Evolutionary conservation across 2,797 vertebrate genomes (phyloP), one percentile per base, ranked within the genome.

Genomic region (Sebastolobus altivelis): DNA sequence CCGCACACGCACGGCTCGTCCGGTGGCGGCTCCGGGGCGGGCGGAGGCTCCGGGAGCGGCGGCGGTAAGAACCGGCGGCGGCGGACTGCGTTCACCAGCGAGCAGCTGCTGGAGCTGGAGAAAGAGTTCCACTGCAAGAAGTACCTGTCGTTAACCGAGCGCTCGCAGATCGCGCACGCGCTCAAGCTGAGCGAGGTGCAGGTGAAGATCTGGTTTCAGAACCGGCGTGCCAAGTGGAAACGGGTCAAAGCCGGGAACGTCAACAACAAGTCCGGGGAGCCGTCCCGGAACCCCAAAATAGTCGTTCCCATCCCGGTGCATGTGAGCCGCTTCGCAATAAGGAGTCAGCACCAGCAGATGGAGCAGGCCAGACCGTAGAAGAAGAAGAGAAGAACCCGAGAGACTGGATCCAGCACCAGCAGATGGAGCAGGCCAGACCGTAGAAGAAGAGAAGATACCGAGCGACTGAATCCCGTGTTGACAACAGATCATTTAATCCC

Each of bases 131-230:
- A 99, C 95, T 99, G 98, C 93, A 99, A 99, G 94, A 99, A 99
- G 90, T 99, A 99, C 95, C 97, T 99, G 81, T 99, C 98, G 3
- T 93, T 99, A 54, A 99, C 98, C 0, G 98, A 99, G 96, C 96
- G 98, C 84, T 99, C 98, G 2, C 98, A 99, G 96, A 99, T 99
- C 81, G 98, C 98, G 4, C 98, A 99, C 14, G 98, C 98, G 62
- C 96, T 99, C 81, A 99, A 99, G 85, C 97, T 99, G 89, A 99
- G 98, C 95, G 98, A 99, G 90, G 98, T 99, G 79, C 98, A 99
- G 94, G 98, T 99, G 80, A 99, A 99, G 94, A 99, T 99, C 96
- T 99, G 98, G 98, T 99, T 99, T 95, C 98, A 99, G 97, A 99
- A 99, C 96, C 95, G 98, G 27, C 93, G 98, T 43, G 98, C 98